phyloP scores from a whole-genome alignment of 2,797 vertebrate genomes.

The Clarias pachynema region DNA sequence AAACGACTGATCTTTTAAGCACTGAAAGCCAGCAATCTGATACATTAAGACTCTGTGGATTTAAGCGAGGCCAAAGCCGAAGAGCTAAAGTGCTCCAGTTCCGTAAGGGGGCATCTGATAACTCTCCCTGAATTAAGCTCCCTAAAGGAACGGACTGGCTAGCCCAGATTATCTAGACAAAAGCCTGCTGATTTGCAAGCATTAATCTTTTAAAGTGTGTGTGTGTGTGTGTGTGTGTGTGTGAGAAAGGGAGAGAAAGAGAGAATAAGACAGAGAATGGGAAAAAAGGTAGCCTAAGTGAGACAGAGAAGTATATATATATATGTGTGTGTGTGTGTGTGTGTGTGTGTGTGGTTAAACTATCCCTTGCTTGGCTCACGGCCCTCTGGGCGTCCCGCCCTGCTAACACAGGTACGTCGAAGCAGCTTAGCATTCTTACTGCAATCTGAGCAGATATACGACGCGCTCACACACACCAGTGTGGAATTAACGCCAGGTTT shows the following conservation, averaged over 20 bases:
- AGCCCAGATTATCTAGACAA: constrained; percentile 62
- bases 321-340: constrained; percentile 26
- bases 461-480: background rate
- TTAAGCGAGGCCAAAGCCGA: constrained; percentile 60
- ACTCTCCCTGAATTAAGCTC: constrained; percentile 68
- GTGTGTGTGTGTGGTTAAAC: constrained; percentile 11
- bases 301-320: constrained; percentile 33
- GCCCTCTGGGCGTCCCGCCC: constrained; percentile 49
- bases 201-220: constrained; percentile 68
- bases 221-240: constrained; percentile 35
- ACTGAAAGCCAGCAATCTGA: constrained; percentile 67
- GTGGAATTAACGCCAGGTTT: constrained; percentile 40
- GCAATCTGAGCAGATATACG: constrained; percentile 24
- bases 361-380: constrained; percentile 1
- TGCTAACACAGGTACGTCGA: constrained; percentile 53
- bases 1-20: constrained; percentile 67
- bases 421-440: constrained; percentile 49
- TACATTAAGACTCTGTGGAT: constrained; percentile 61
- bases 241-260: constrained; percentile 49
- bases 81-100: constrained; percentile 66
- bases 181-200: constrained; percentile 58
- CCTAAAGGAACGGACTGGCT: constrained; percentile 53
- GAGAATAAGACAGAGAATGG: constrained; percentile 21
- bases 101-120: constrained; percentile 69
- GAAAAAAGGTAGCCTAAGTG: background rate